Base-by-base conservation (phyloP, 1,140 invertebrate species). In the Bicyclus anynana region DNA sequence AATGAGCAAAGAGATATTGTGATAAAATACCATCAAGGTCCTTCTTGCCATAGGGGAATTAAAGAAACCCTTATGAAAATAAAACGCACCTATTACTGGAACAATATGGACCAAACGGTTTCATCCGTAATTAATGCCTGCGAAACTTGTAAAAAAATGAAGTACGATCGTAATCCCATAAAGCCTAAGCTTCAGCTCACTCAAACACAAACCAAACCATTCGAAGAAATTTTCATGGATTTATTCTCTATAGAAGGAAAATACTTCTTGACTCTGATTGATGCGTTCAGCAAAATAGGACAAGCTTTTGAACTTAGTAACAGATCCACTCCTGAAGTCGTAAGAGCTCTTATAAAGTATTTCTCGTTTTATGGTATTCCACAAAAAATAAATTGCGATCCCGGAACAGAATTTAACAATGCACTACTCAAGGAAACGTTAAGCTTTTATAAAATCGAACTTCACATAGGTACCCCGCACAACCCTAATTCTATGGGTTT, bases 401-500 rank as follows among this genome's bases (percentile, higher is more conserved):
- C 70, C 0, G 64, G 73, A 37, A 47, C 62, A 0, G 71, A 74
- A 64, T 74, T 74, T 38, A 77, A 70, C 38, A 74, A 74, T 53
- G 49, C 9, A 7, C 33, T 70, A 47, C 47, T 74, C 5, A 67
- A 65, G 27, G 71, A 74, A 54, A 40, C 62, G n/a, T 44, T 67
- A 12, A 9, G 4, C 12, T 50, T 74, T 20, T 59, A 77, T 46
- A 77, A 74, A 62, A 62, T 72, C 6, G 46, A 70, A n/a, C 10
- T 74, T 9, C 67, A 77, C 12, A 72, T 79, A 17, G 59, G 59
- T 6, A 75, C 74, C 2, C 62, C 68, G 7, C 59, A 74, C 40
- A 77, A 74, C 20, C 74, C 76, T 0, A 72, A 77, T 53, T 79
- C 75, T 6, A 81, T 71, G 54, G 74, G 69, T 18, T 13, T 72